These are phyloP conservation scores for Protophormia terraenovae DNA, from an alignment of 2,888 invertebrate genomes.

Conservation along the genomic window DNA sequence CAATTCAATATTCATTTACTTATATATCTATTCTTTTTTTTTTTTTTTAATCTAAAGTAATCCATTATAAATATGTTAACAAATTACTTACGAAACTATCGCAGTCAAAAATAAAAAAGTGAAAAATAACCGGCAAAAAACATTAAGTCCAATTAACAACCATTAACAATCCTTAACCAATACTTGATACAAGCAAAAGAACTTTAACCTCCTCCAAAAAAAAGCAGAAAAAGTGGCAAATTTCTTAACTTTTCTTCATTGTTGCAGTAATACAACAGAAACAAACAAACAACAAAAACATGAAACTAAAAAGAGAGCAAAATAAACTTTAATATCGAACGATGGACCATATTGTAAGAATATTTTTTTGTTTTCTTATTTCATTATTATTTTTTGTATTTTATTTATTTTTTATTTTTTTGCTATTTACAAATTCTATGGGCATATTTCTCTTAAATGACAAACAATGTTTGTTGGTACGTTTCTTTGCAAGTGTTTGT, in stretches of 20 bases:
- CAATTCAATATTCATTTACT: neutral
- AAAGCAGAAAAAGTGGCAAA: conserved; percentile 1
- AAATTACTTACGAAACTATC: neutral
- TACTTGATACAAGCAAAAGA: conserved; percentile 10
- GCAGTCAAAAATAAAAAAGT: neutral
- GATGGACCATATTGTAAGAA: neutral
- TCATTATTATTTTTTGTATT: neutral
- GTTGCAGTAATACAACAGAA: neutral
- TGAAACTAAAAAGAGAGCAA: conserved; percentile 8
- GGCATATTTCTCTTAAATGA: conserved; percentile 54
- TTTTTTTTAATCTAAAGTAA: neutral
- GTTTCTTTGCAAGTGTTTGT: conserved; percentile 34
- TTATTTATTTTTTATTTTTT: neutral
- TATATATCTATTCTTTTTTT: too few species aligned
- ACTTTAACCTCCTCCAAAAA: conserved; percentile 20
- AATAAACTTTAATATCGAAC: conserved; percentile 22
- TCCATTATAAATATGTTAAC: neutral
- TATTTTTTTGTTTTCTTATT: neutral
- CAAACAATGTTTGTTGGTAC: conserved; percentile 43
- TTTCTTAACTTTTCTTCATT: conserved; percentile 11
- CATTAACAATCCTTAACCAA: conserved; percentile 27
- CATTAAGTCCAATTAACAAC: conserved; percentile 35
- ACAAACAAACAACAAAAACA: neutral
- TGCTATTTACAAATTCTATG: conserved; percentile 56
- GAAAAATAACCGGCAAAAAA: neutral